Evolutionary conservation across 2,888 invertebrate species (phyloP), one percentile per base, ranked within the genome.

Genomic region (Ochropacha duplaris): DNA sequence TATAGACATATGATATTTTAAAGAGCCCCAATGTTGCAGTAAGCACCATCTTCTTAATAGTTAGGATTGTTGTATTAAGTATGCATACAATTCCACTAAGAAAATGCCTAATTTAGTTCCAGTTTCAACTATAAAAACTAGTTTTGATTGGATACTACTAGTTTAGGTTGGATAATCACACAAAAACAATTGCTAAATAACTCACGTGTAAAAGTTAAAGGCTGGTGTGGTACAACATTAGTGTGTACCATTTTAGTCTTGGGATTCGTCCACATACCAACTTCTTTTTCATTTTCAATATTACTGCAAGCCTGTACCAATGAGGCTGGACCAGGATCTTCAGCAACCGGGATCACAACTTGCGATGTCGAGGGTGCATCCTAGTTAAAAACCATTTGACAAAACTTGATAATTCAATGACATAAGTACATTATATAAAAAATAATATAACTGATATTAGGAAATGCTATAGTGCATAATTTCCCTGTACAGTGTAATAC

Each of bases 181-280:
- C n/a, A 12, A 14, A 9, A 14, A 22, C n/a, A 49, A 22, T 12
- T 8, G 14, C 12, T 22, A 56, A 54, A 9, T 22, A 19, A 88
- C 91, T 87, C 72, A 93, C 93, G 88, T 39, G 82, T 90, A 79
- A 92, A 93, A 59, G 92, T 86, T 61, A 92, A 68, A 36, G 90
- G 87, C 61, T 90, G 90, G 70, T 91, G 90, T 1, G 93, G 93
- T 16, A 92, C 92, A 58, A 91, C 80, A 76, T 87, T 87, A 22
- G 83, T 71, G 61, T 92, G 90, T 28, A 92, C 91, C 92, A 92
- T 92, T 76, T 92, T 93, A 4, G 89, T 92, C 69, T 92, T 91
- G 31, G 93, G 88, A 62, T 92, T 92, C 4, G 91, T 90, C 93
- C 93, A 93, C 57, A 93, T 88, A 12, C 93, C 93, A 59, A 92